A percentile compares a stretch with the other conserved stretches of the same genome.
phyloP scores from a whole-genome alignment of 2,113 vertebrate genomes.

The Ciconia boyciana region DNA sequence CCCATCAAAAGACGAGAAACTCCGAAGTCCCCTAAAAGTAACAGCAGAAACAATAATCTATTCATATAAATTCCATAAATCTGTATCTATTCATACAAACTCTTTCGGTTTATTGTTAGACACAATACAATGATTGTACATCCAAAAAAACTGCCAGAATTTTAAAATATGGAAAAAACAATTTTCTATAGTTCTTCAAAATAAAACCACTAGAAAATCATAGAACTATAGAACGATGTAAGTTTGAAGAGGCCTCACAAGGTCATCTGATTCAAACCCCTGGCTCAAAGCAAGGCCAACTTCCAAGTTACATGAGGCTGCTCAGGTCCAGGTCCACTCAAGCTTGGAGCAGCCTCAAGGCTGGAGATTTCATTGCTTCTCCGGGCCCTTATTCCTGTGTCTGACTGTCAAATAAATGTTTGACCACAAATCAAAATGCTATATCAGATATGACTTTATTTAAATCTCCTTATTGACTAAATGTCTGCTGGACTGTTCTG shows the following conservation, averaged over 20 bases:
- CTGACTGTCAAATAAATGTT: background rate
- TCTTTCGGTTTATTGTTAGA: background rate
- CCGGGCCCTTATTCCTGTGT: background rate
- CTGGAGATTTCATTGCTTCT: background rate
- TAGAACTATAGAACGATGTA: background rate
- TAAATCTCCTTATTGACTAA: background rate
- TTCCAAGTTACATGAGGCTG: background rate
- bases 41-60: background rate
- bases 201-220: background rate
- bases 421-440: background rate
- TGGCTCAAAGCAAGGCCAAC: background rate
- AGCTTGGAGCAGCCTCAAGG: background rate
- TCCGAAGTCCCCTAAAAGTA: conserved; percentile 85
- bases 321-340: background rate
- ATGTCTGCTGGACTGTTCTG: background rate
- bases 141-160: background rate
- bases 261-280: background rate
- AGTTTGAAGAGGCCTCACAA: background rate
- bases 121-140: background rate
- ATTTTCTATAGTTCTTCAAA: background rate
- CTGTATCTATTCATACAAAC: background rate
- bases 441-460: background rate
- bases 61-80: background rate
- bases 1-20: conserved; percentile 86
- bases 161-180: background rate